These are phyloP conservation scores for Pteruthius melanotis DNA, from an alignment of 2,113 vertebrate species.

Conservation along the genomic window DNA sequence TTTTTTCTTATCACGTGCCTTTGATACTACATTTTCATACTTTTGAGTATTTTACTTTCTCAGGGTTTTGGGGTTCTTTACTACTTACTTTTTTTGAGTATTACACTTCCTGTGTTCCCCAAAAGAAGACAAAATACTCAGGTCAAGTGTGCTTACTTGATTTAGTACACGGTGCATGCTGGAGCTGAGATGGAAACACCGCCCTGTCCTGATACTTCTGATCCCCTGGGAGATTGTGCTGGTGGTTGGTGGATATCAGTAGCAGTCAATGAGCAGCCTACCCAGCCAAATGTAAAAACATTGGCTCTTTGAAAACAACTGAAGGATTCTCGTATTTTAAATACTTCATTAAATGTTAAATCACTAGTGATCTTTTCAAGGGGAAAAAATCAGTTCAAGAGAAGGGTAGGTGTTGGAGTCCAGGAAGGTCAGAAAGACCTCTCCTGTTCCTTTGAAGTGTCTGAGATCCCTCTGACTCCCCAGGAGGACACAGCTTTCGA, in stretches of 20 bases:
- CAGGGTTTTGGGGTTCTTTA: not conserved
- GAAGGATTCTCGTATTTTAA: not conserved
- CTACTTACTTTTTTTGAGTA: not conserved
- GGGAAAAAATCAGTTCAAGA: not conserved
- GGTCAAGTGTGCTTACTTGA: not conserved
- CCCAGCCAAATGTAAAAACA: not conserved
- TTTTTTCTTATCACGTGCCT: not conserved
- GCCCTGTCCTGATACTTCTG: not conserved
- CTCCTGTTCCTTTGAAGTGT: too few relatives aligned
- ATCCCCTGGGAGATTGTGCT: not conserved
- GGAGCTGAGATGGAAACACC: not conserved
- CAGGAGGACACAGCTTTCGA: too few relatives aligned
- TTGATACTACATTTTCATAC: not conserved
- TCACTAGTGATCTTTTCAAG: not conserved
- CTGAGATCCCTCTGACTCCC: too few relatives aligned
- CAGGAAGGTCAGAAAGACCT: too few relatives aligned
- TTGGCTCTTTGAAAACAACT: not conserved
- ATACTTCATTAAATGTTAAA: not conserved
- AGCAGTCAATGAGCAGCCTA: not conserved
- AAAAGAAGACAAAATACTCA: not conserved
- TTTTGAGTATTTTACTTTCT: not conserved
- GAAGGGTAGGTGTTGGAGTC: too few relatives aligned
- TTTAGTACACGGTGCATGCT: not conserved
- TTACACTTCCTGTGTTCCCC: not conserved
- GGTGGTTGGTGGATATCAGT: not conserved